Evolutionary conservation across 2,113 vertebrate genomes (phyloP).

Genomic region (Pitta sordida): DNA sequence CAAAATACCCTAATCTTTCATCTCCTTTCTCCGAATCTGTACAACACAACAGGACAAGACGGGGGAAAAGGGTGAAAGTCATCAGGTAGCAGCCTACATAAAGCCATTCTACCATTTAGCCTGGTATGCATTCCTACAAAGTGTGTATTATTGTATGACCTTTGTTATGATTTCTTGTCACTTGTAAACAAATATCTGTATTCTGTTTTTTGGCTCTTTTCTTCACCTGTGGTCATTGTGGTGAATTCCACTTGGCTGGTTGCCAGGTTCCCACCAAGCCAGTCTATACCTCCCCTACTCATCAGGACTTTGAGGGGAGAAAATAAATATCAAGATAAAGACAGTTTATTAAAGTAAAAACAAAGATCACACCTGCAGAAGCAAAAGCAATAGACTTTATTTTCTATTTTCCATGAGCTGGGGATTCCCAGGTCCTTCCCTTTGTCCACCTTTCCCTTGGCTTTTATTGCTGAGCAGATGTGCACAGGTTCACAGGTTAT

Average conservation of each 20-base stretch:
- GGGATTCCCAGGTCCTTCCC: rapidly evolving
- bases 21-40: neutral
- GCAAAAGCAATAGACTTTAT: neutral
- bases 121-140: neutral
- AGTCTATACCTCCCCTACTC: neutral
- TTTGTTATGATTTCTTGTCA: neutral
- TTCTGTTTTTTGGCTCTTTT: neutral
- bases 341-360: neutral
- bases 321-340: neutral
- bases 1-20: neutral
- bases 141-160: neutral
- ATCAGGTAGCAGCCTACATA: neutral
- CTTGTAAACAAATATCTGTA: neutral
- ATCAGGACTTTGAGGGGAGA: neutral
- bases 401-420: neutral
- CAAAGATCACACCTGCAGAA: neutral
- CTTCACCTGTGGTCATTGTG: neutral
- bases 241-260: neutral
- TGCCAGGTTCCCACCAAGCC: neutral
- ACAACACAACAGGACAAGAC: neutral
- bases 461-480: neutral
- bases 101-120: neutral
- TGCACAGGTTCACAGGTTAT: no score
- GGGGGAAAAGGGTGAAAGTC: neutral
- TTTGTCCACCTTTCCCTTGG: neutral